A percentile compares a stretch with the other conserved stretches of the same genome.
These are phyloP conservation scores for Prionailurus bengalensis DNA, from an alignment of 2,113 vertebrate genomes.

Conservation along the genomic window DNA sequence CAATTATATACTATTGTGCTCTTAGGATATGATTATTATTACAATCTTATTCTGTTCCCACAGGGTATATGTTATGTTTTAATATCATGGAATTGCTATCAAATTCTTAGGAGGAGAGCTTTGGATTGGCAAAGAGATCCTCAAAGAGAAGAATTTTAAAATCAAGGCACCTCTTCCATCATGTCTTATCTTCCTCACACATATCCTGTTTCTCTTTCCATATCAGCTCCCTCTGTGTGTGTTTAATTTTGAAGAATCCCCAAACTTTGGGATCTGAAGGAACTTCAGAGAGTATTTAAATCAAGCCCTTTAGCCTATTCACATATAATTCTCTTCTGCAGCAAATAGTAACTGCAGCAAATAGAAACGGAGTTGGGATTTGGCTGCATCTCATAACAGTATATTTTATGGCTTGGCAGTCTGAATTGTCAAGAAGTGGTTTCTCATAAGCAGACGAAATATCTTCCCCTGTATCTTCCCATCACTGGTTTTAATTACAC, in stretches of 20 bases:
- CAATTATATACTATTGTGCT: neutral
- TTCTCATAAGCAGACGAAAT: neutral
- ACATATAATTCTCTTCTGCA: neutral
- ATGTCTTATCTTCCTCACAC: neutral
- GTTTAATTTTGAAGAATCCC: conserved; percentile 31
- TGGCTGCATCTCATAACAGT: neutral
- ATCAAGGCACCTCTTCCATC: neutral
- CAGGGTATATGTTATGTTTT: neutral
- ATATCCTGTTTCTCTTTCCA: neutral
- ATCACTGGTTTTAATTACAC: neutral
- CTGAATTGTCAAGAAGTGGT: neutral
- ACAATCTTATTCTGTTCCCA: neutral
- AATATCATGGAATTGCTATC: neutral
- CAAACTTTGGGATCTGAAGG: neutral
- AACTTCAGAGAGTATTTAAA: neutral
- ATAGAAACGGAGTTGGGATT: neutral
- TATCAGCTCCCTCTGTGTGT: neutral
- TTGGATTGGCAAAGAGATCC: neutral
- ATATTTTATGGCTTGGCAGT: neutral
- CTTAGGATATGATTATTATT: neutral
- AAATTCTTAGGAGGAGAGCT: neutral
- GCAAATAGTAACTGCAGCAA: neutral
- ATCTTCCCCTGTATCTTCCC: neutral
- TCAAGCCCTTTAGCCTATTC: neutral
- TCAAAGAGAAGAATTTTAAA: conserved; percentile 30